Evolutionary conservation across 2,113 vertebrate species (phyloP), one percentile per base, ranked within the genome.

Genomic region (Oryzias celebensis): DNA sequence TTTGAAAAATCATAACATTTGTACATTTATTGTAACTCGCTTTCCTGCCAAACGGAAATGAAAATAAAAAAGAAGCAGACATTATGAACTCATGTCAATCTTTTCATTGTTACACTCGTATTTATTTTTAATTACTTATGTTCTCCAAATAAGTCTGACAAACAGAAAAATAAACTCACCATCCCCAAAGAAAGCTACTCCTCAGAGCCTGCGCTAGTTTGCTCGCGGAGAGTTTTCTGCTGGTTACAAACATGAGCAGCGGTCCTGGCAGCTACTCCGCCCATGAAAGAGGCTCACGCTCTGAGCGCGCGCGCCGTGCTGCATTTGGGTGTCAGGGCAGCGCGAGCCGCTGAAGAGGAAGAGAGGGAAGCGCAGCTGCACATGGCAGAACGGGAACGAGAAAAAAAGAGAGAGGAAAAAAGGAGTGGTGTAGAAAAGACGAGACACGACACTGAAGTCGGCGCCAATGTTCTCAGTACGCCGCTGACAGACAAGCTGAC

Each of bases 111-210:
- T 28, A 28, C 26, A 6, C 26, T 28, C 26, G 26, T 28, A 28
- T 20, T 20, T 20, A 20, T 20, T 20, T 20, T 20, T 20, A 20
- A 20, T 20, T 20, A 20, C 20, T 20, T 1, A 20, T 20, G 0
- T 18, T 20, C 10, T 13, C 8, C n/a, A 48, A 20, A 12, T 48
- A 18, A 20, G 47, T 18, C 46, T 57, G 44, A 62, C 61, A 53
- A 56, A 55, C 28, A 48, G 45, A 58, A 47, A 56, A 68, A 59
- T 44, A 66, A 16, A 91, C 91, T 92, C 85, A 92, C 91, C 91
- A 92, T 92, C 89, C 88, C 91, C 87, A 81, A 87, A 82, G 79
- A 81, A 79, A 80, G 85, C 86, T 82, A 83, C 82, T 87, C 75
- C 77, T 67, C 81, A 24, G 62, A 17, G 62, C 28, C 65, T 71